A percentile compares a stretch with the other conserved stretches of the same genome.
phyloP scores from a whole-genome alignment of 2,888 invertebrate species.

The Pterostichus madidus region DNA sequence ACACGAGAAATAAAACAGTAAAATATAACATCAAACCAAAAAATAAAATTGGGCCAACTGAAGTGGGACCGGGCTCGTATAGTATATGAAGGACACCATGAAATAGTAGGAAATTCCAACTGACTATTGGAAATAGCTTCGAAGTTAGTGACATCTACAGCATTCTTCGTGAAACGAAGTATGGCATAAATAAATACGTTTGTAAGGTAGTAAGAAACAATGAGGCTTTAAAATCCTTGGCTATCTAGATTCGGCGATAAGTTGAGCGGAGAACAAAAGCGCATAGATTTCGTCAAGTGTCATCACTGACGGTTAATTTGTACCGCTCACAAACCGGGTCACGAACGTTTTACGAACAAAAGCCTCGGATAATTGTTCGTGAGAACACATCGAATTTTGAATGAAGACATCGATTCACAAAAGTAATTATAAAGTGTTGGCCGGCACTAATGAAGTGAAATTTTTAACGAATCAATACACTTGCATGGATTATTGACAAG shows the following conservation, averaged over 20 bases:
- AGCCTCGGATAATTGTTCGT: constrained; percentile 49
- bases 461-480: constrained; percentile 64
- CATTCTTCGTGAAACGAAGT: no score
- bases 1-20: no score
- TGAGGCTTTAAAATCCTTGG: constrained; percentile 31
- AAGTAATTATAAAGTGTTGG: constrained; percentile 62
- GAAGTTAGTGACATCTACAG: no score
- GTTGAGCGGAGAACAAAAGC: constrained; percentile 28
- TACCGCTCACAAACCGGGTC: constrained; percentile 52
- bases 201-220: constrained; percentile 28
- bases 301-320: constrained; percentile 45
- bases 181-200: no score
- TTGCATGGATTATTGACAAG: constrained; percentile 52
- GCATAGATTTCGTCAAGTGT: constrained; percentile 45
- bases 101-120: no score
- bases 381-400: constrained; percentile 58
- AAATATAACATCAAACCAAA: no score
- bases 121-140: no score
- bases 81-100: no score
- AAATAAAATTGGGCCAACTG: no score
- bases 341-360: constrained; percentile 52
- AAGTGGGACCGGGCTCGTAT: no score
- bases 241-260: constrained; percentile 46
- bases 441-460: constrained; percentile 61
- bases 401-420: constrained; percentile 55